Evolutionary conservation across 2,888 invertebrate species (phyloP).

Genomic region (Lacanobia oleracea): DNA sequence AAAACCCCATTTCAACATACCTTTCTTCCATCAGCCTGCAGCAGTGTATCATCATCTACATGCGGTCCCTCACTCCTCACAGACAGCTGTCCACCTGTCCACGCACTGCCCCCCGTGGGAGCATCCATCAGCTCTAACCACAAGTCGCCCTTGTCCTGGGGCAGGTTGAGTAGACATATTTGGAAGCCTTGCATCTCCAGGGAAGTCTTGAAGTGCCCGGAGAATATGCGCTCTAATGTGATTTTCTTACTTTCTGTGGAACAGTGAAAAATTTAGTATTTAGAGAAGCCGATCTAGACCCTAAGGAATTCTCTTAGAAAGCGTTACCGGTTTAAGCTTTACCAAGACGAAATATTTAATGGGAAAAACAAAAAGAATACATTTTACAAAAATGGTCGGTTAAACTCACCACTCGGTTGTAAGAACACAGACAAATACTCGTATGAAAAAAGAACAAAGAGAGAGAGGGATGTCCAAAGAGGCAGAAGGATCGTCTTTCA

Average conservation of each 20-base stretch:
- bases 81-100: slow-evolving; percentile 88
- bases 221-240: slow-evolving; percentile 88
- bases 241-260: slow-evolving; percentile 84
- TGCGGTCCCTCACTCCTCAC: slow-evolving; percentile 73
- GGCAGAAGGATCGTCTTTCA: neutral
- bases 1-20: slow-evolving; percentile 59
- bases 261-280: neutral
- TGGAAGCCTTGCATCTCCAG: slow-evolving; percentile 95
- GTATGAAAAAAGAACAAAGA: no score
- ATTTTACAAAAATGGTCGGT: no score
- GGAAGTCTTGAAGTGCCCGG: slow-evolving; percentile 93
- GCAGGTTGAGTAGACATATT: slow-evolving; percentile 92
- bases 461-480: no score
- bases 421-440: no score
- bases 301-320: neutral
- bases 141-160: slow-evolving; percentile 79
- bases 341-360: neutral
- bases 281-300: neutral
- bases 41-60: slow-evolving; percentile 77
- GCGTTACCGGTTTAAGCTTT: neutral
- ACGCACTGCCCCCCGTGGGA: slow-evolving; percentile 90
- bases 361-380: no score
- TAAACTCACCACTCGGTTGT: no score
- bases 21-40: slow-evolving; percentile 75
- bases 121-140: slow-evolving; percentile 91